Evolutionary conservation across 1,140 invertebrate species (phyloP), one percentile per base, ranked within the genome.

Genomic region (Drosophila rhopaloa): DNA sequence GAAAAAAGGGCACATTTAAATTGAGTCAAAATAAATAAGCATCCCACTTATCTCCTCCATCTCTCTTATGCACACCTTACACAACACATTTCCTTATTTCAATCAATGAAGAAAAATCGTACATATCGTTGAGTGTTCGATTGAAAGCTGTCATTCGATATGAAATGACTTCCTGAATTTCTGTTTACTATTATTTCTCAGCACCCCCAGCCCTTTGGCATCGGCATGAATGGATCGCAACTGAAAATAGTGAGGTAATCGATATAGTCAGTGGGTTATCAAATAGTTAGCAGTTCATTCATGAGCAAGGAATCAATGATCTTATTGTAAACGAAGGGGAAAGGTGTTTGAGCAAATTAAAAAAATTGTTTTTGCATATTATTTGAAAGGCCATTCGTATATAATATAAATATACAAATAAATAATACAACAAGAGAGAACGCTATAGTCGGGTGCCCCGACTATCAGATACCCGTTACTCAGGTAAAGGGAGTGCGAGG

Each of bases 91-190:
- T 43, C 38, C n/a, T 16, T 7, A 29, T 41, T 14, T 16, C 27
- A 47, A 59, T 35, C 11, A 55, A 63, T 63, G 29, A 14, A 8
- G 10, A 37, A 35, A 43, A 35, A 19, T 19, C 19, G 19, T 19
- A 19, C 19, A 19, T 19, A 35, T 32, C 11, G 58, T 35, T 61
- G n/a, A 24, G 9, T 44, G 16, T 11, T 44, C 19, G 29, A 59
- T 51, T 38, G 38, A 70, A 51, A 55, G 54, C 13, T 71, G 67
- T 48, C 41, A 72, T 41, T 61, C 10, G 56, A 74, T 72, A 48
- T 32, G 16, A 54, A 61, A 27, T 41, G 35, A 72, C 48, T 73
- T 73, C 66, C 71, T 72, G 41, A 24, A 46, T 74, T 62, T 62
- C 50, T 48, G 27, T 48, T 41, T 62, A 61, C 68, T 61, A 74